Evolutionary conservation across 2,888 invertebrate species (phyloP).

Genomic region (Eupithecia vulgata): DNA sequence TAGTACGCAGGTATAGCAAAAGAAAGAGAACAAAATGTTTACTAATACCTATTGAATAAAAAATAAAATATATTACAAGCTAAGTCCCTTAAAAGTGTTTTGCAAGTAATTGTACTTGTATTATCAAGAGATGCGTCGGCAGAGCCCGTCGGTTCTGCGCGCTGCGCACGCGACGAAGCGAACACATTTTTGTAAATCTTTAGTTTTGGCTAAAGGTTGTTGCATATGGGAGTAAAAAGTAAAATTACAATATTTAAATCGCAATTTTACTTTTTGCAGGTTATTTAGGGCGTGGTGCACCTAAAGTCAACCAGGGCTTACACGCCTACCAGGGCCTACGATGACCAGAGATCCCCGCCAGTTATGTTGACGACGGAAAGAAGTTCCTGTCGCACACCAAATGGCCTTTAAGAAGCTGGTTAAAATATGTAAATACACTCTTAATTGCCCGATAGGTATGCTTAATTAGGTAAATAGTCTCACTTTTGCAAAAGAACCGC

Average conservation of each 20-base stretch:
- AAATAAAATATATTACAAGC: too few relatives aligned
- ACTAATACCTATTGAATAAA: too few relatives aligned
- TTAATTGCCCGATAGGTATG: background rate
- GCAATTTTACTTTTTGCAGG: too few relatives aligned
- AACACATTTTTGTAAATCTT: slow-evolving; percentile 73
- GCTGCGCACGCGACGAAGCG: slow-evolving; percentile 66
- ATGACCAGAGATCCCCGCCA: background rate
- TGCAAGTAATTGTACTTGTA: slow-evolving; percentile 39
- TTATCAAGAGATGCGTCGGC: slow-evolving; percentile 54
- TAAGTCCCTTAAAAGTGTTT: background rate
- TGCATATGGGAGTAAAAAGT: slow-evolving; percentile 44
- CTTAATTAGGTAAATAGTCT: too few relatives aligned
- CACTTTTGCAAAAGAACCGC: too few relatives aligned
- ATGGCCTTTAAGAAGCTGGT: background rate
- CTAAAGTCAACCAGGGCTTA: background rate
- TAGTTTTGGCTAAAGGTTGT: slow-evolving; percentile 56
- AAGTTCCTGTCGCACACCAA: background rate
- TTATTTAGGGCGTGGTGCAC: background rate
- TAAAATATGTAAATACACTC: background rate
- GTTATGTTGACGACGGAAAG: background rate
- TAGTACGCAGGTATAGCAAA: too few relatives aligned
- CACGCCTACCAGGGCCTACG: background rate
- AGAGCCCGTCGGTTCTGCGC: slow-evolving; percentile 65
- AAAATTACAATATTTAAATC: too few relatives aligned
- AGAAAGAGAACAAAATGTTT: too few relatives aligned